phyloP scores from a whole-genome alignment of 2,113 vertebrate species.

The Gallinago paraguaiae region DNA sequence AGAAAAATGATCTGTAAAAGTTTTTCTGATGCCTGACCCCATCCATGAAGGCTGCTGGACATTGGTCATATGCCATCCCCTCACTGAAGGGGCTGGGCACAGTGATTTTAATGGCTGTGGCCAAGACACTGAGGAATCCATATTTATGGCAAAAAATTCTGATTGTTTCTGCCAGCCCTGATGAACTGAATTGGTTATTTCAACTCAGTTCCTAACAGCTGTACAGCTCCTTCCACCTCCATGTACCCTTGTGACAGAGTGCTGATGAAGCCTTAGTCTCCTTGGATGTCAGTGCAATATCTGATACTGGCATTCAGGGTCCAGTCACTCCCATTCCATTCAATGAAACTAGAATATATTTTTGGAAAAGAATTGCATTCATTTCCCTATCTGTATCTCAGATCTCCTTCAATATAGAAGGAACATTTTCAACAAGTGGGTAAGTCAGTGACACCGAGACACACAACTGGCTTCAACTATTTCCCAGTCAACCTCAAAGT shows the following conservation, averaged over 20 bases:
- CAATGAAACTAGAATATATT: not conserved
- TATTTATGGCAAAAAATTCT: not conserved
- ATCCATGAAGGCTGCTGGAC: not conserved
- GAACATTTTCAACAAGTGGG: not conserved
- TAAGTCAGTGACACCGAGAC: not conserved
- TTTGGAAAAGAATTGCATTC: not conserved
- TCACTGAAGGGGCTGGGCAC: not conserved
- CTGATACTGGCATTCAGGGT: not conserved
- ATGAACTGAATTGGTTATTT: not conserved
- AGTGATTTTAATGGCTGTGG: not conserved
- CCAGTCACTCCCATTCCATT: not conserved
- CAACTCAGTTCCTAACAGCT: not conserved
- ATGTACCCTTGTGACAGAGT: too few species aligned
- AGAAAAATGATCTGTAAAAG: not conserved
- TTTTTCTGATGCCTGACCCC: not conserved
- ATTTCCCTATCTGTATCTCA: not conserved
- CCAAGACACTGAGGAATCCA: not conserved
- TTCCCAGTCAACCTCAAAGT: not conserved
- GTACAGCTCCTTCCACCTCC: not conserved
- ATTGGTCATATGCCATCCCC: not conserved
- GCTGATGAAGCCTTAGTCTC: not conserved
- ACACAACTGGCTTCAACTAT: not conserved
- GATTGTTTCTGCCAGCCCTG: not conserved
- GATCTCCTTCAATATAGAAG: not conserved
- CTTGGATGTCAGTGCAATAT: not conserved